A percentile compares a stretch with the other conserved stretches of the same genome.
These are phyloP conservation scores for Sesia bembeciformis DNA, from an alignment of 2,888 invertebrate genomes.

Conservation along the genomic window DNA sequence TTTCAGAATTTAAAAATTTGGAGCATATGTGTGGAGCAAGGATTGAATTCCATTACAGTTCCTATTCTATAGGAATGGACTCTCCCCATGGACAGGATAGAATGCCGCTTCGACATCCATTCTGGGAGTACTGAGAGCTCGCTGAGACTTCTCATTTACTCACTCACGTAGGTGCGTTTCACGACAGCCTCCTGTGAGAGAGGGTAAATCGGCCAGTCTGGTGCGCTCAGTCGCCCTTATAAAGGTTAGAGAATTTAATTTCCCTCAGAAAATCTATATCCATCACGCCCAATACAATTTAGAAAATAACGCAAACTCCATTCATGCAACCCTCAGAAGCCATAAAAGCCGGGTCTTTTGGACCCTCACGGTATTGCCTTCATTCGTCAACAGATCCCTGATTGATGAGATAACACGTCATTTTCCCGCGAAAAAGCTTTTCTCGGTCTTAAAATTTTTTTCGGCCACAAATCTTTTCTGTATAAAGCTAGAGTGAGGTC, in stretches of 20 bases:
- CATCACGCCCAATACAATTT: not conserved
- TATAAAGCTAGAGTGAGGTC: not conserved
- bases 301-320: not conserved
- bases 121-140: too few relatives aligned
- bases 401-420: slow-evolving; percentile 1
- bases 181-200: too few relatives aligned
- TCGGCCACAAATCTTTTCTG: not conserved
- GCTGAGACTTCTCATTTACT: too few relatives aligned
- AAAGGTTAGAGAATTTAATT: not conserved
- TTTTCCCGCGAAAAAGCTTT: slow-evolving; percentile 1
- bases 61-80: too few relatives aligned
- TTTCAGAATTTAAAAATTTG: too few relatives aligned
- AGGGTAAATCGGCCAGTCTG: too few relatives aligned
- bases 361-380: slow-evolving; percentile 5
- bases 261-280: not conserved
- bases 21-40: too few relatives aligned
- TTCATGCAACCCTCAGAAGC: not conserved
- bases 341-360: not conserved
- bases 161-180: too few relatives aligned
- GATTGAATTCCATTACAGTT: too few relatives aligned
- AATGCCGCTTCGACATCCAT: too few relatives aligned
- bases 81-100: too few relatives aligned
- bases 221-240: too few relatives aligned
- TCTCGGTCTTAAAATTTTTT: not conserved
- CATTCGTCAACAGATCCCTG: slow-evolving; percentile 12